These are phyloP conservation scores for Drosophila hawaiiensis DNA, from an alignment of 2,888 invertebrate genomes.

Conservation along the genomic window DNA sequence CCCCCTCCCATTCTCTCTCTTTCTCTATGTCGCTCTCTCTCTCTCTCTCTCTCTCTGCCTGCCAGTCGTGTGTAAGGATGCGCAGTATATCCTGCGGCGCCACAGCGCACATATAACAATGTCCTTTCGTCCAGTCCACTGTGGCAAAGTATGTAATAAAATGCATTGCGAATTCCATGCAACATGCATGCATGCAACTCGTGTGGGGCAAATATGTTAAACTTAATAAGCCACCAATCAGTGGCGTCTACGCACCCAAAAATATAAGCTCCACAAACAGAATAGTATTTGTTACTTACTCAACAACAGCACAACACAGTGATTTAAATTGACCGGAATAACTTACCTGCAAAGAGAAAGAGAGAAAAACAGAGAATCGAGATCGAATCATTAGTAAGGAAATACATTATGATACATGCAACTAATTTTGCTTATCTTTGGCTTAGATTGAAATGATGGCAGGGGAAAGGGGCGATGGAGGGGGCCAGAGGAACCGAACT, in stretches of 20 bases:
- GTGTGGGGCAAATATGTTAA: conserved; percentile 48
- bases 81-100: conserved; percentile 80
- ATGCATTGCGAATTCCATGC: conserved; percentile 66
- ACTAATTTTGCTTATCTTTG: conserved; percentile 69
- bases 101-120: conserved; percentile 44
- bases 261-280: not conserved
- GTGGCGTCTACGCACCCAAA: conserved; percentile 18
- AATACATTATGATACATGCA: conserved; percentile 44
- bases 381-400: conserved; percentile 57
- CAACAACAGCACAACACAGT: not conserved
- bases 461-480: not conserved
- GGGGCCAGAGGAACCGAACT: not conserved
- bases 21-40: conserved; percentile 6
- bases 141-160: conserved; percentile 56
- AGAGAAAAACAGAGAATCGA: conserved; percentile 20
- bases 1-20: not conserved
- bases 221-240: conserved; percentile 53
- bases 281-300: conserved; percentile 40
- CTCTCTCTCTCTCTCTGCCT: conserved; percentile 5
- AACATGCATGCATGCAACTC: conserved; percentile 49
- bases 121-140: conserved; percentile 17
- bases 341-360: conserved; percentile 70
- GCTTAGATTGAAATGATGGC: conserved; percentile 30
- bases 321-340: conserved; percentile 2
- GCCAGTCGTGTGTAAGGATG: conserved; percentile 65